phyloP scores from a whole-genome alignment of 2,888 invertebrate genomes.

The Nymphalis c-album region DNA sequence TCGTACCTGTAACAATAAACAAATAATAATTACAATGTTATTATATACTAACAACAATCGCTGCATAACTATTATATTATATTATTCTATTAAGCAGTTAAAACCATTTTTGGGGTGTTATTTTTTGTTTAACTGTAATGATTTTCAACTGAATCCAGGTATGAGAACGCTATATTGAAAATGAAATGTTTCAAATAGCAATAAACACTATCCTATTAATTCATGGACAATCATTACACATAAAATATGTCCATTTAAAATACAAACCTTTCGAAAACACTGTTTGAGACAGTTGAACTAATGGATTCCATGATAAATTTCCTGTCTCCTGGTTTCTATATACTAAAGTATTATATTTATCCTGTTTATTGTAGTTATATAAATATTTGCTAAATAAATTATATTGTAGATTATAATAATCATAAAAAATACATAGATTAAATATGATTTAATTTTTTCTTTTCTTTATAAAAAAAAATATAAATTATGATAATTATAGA shows the following conservation, averaged over 20 bases:
- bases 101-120: too few species aligned
- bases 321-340: slow-evolving; percentile 57
- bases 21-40: background rate
- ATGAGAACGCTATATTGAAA: background rate
- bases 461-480: background rate
- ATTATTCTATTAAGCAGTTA: too few species aligned
- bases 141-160: too few species aligned
- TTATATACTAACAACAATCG: too few species aligned
- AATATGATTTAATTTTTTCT: background rate
- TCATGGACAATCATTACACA: slow-evolving; percentile 32
- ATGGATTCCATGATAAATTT: slow-evolving; percentile 61
- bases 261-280: slow-evolving; percentile 66
- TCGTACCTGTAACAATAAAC: slow-evolving; percentile 83
- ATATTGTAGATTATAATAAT: slow-evolving; percentile 27
- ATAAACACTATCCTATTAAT: slow-evolving; percentile 22
- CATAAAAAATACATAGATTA: slow-evolving; percentile 33
- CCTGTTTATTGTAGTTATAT: slow-evolving; percentile 27
- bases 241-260: slow-evolving; percentile 41
- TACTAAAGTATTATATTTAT: slow-evolving; percentile 45
- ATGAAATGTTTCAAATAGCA: background rate
- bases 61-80: too few species aligned
- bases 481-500: background rate
- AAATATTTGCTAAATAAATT: slow-evolving; percentile 9
- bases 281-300: slow-evolving; percentile 63
- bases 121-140: too few species aligned